These are phyloP conservation scores for Orbicella faveolata DNA, from an alignment of 64 coral and sea anemone species.

Conservation along the genomic window DNA sequence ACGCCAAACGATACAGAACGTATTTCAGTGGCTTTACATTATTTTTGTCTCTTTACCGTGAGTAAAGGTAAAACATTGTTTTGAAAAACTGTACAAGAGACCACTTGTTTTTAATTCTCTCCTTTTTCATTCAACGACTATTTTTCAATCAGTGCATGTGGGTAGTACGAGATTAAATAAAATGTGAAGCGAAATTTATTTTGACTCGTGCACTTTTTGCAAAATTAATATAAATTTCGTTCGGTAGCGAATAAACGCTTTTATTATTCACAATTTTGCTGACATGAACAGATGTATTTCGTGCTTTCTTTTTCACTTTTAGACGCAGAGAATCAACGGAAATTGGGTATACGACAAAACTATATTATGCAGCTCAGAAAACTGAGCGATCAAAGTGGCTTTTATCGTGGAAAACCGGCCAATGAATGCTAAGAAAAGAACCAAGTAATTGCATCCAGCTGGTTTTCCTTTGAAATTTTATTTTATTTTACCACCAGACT, in stretches of 20 bases:
- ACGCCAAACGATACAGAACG: background rate
- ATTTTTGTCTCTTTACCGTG: background rate
- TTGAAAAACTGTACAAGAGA: background rate
- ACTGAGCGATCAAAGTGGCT: constrained; percentile 4
- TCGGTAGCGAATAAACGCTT: background rate
- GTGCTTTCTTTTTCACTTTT: background rate
- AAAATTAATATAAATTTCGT: background rate
- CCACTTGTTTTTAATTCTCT: background rate
- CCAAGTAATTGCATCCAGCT: background rate
- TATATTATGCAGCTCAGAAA: background rate
- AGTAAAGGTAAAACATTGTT: background rate
- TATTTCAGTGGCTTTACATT: background rate
- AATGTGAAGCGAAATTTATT: background rate
- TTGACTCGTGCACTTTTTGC: background rate
- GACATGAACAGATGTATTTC: background rate
- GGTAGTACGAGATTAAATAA: no score
- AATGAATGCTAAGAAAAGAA: background rate
- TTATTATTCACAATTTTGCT: background rate
- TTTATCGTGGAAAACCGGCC: constrained; percentile 18
- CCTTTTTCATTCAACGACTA: background rate
- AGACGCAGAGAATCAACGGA: constrained; percentile 9
- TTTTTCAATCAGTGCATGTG: no score
- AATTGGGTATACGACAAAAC: background rate
- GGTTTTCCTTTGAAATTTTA: background rate
- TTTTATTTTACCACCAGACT: background rate